Evolutionary conservation across 2,797 vertebrate species (phyloP), one percentile per base, ranked within the genome.

Genomic region (Esox lucius): DNA sequence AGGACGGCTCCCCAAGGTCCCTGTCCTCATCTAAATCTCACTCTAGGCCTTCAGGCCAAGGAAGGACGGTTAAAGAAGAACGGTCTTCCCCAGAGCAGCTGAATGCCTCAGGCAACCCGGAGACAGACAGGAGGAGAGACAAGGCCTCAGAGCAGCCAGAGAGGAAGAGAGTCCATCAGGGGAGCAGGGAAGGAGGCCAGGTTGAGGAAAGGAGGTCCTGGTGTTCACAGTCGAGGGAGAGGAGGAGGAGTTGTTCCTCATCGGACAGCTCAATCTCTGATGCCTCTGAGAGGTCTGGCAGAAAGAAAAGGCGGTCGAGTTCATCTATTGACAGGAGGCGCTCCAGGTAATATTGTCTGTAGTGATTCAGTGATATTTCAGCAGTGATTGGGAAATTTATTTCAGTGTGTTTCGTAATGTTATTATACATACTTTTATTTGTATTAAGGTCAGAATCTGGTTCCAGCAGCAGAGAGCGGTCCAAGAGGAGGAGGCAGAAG

Each of bases 391-490:
- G 17, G 2, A 17, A 2, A 33, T 66, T 28, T 16, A 17, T 66
- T 66, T 26, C 12, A 19, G 62, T 31, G 33, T 67, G 33, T 67
- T 64, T 64, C 12, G 12, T 17, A 6, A 31, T 66, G 7, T 31
- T 0, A 17, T 17, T 17, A 7, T 6, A 6, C 17, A 31, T 64
- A 16, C 28, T 19, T 31, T 8, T 9, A 16, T 35, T 33, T 31
- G 3, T 15, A 33, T 66, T 81, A 68, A 91, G 91, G 82, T 92
- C 89, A 51, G 51, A 22, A 68, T 96, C 96, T 1, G 91, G 87
- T 2, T 95, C 94, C 0, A 93, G 93, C 80, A 96, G 95, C 80
- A 81, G 84, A 2, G 97, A 98, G 53, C 92, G 79, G 64, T 90
- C 85, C 87, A 83, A 87, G 85, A 78, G 88, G 87, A 90, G 92